These are phyloP conservation scores for Embiotoca jacksoni DNA, from an alignment of 2,113 vertebrate species.

Conservation along the genomic window DNA sequence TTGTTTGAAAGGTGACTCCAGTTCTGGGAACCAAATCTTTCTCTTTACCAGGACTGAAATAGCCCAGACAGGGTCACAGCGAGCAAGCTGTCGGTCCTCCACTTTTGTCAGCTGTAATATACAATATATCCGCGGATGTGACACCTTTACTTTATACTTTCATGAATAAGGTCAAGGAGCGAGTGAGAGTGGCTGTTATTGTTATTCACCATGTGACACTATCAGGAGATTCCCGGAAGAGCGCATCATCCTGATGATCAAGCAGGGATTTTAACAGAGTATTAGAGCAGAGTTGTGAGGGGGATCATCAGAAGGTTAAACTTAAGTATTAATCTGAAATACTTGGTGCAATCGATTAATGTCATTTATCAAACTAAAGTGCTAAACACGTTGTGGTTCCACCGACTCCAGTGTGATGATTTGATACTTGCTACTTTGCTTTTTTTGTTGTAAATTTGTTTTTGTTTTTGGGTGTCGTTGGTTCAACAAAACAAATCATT, in stretches of 20 bases:
- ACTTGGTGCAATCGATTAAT: neutral
- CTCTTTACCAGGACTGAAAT: conserved; percentile 15
- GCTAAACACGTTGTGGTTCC: neutral
- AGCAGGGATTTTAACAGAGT: neutral
- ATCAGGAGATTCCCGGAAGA: conserved; percentile 27
- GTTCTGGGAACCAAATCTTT: conserved; percentile 29
- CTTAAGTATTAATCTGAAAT: neutral
- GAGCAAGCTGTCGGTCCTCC: neutral
- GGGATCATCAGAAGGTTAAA: neutral
- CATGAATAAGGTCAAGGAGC: conserved; percentile 3
- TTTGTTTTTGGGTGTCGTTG: too few relatives aligned
- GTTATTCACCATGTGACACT: conserved; percentile 31
- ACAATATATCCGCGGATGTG: conserved; percentile 4
- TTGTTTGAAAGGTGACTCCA: conserved; percentile 60
- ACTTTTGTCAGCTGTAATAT: conserved; percentile 22
- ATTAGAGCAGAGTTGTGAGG: neutral
- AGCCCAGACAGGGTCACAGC: conserved; percentile 21
- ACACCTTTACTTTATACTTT: conserved; percentile 1
- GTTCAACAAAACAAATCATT: too few relatives aligned
- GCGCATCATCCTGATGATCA: conserved; percentile 35
- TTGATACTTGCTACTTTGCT: neutral
- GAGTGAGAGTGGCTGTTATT: conserved; percentile 16
- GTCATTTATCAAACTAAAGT: conserved; percentile 8
- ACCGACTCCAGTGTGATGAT: neutral
- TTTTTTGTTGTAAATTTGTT: neutral